Percentiles rank a stretch among this genome's conserved stretches.
These are phyloP conservation scores for Galerucella pusilla DNA, from an alignment of 2,888 invertebrate genomes.

Conservation along the genomic window DNA sequence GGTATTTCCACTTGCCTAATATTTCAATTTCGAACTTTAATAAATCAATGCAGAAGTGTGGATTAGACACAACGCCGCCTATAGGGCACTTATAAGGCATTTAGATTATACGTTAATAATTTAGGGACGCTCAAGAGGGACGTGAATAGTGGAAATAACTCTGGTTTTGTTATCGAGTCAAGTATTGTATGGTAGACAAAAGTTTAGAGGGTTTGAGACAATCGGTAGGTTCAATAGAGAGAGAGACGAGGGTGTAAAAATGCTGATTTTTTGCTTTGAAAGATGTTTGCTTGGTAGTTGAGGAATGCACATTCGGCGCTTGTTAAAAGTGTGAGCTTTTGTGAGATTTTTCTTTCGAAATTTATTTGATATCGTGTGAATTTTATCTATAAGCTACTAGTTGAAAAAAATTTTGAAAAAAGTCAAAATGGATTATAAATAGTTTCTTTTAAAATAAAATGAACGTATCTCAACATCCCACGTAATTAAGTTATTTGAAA, in stretches of 20 bases:
- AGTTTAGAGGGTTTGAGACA: slow-evolving; percentile 17
- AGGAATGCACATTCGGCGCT: background rate
- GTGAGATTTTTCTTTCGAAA: no score
- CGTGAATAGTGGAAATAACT: slow-evolving; percentile 6
- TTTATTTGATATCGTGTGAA: no score
- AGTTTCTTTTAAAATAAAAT: no score
- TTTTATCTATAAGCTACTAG: no score
- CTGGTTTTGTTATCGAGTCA: slow-evolving; percentile 19
- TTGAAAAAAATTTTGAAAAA: no score
- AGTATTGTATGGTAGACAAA: slow-evolving; percentile 18
- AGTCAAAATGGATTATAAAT: no score
- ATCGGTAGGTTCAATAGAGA: slow-evolving; percentile 12
- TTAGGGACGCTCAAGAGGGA: background rate
- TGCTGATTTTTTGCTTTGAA: slow-evolving; percentile 13
- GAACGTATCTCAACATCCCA: no score
- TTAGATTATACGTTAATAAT: slow-evolving; percentile 26
- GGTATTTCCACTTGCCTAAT: background rate
- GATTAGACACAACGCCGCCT: slow-evolving; percentile 11
- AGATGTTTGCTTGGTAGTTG: slow-evolving; percentile 13
- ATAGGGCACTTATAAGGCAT: slow-evolving; percentile 21
- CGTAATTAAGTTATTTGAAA: no score
- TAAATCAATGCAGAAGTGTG: slow-evolving; percentile 16
- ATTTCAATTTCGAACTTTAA: slow-evolving; percentile 2
- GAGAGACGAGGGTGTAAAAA: slow-evolving; percentile 21
- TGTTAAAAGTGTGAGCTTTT: background rate